phyloP scores from a whole-genome alignment of 2,113 vertebrate genomes.

The Illadopsis cleaveri region DNA sequence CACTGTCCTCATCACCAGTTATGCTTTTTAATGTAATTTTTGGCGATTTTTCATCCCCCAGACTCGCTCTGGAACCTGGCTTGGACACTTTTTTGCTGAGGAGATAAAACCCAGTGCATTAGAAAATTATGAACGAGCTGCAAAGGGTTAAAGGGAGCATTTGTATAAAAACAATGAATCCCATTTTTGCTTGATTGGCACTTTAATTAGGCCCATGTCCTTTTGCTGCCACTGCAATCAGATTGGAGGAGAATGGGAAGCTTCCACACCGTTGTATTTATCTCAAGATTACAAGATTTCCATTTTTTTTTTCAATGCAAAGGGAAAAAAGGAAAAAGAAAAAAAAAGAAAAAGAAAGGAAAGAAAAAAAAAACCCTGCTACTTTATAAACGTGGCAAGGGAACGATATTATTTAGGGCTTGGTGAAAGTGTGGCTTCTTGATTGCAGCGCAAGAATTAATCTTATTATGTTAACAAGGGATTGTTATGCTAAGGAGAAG shows the following conservation, averaged over 20 bases:
- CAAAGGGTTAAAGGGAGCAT: slow-evolving; percentile 29
- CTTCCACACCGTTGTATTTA: slow-evolving; percentile 57
- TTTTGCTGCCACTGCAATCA: slow-evolving; percentile 65
- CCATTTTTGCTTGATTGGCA: slow-evolving; percentile 71
- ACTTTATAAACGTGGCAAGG: slow-evolving; percentile 1
- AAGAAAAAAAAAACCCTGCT: fast-evolving
- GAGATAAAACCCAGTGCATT: not conserved
- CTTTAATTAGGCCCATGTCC: slow-evolving; percentile 73
- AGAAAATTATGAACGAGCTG: fast-evolving
- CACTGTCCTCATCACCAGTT: not conserved
- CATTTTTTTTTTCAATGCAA: not conserved
- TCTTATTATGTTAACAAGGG: slow-evolving; percentile 61
- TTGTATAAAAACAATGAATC: slow-evolving; percentile 52
- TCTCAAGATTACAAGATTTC: slow-evolving; percentile 58
- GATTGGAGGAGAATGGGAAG: slow-evolving; percentile 63
- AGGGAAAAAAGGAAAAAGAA: not conserved
- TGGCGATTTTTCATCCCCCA: not conserved
- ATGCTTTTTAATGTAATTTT: not conserved
- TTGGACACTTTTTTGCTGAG: not conserved
- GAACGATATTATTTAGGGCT: slow-evolving; percentile 1
- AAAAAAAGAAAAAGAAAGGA: fast-evolving
- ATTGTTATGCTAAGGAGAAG: slow-evolving; percentile 50
- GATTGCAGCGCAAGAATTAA: slow-evolving; percentile 30
- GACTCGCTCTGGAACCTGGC: not conserved
- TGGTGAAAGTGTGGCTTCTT: not conserved